These are phyloP conservation scores for Torymus tubicola DNA, from an alignment of 2,888 invertebrate genomes.

Conservation along the genomic window DNA sequence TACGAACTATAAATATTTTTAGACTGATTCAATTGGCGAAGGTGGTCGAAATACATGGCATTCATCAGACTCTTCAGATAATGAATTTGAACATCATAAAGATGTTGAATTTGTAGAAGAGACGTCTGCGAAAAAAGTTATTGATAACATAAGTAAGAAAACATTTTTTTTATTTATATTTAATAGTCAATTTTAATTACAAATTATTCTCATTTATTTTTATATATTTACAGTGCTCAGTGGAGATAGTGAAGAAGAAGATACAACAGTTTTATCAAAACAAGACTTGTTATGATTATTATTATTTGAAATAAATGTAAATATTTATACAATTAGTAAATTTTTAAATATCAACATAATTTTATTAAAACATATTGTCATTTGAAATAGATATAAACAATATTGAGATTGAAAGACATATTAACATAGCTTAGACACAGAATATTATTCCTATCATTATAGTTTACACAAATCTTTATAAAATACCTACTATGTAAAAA, in stretches of 20 bases:
- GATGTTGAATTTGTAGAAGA: slow-evolving; percentile 70
- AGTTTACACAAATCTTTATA: slow-evolving; percentile 64
- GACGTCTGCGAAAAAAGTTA: slow-evolving; percentile 65
- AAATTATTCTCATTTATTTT: slow-evolving; percentile 28
- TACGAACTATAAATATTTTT: slow-evolving; percentile 41
- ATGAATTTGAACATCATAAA: slow-evolving; percentile 62
- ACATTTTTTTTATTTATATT: slow-evolving; percentile 47
- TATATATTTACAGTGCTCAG: slow-evolving; percentile 72
- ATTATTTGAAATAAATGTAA: slow-evolving; percentile 58
- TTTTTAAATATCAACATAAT: slow-evolving; percentile 49
- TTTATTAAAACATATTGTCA: slow-evolving; percentile 53
- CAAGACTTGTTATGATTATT: slow-evolving; percentile 64
- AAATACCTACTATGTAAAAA: slow-evolving; percentile 68
- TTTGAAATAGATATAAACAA: slow-evolving; percentile 20
- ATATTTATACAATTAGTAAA: slow-evolving; percentile 54
- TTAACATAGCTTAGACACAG: slow-evolving; percentile 40
- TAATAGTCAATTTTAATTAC: slow-evolving; percentile 33
- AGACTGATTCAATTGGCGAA: slow-evolving; percentile 70
- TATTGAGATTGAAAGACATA: slow-evolving; percentile 32
- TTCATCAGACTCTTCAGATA: slow-evolving; percentile 66
- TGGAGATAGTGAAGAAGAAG: slow-evolving; percentile 77
- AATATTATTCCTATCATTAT: slow-evolving; percentile 55
- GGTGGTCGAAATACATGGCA: slow-evolving; percentile 71
- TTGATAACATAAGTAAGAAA: slow-evolving; percentile 70
- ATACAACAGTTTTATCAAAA: slow-evolving; percentile 67